A percentile compares a stretch with the other conserved stretches of the same genome.
Evolutionary conservation across 2,888 invertebrate genomes (phyloP).

Genomic region (Dimorphilus gyrociliatus): DNA sequence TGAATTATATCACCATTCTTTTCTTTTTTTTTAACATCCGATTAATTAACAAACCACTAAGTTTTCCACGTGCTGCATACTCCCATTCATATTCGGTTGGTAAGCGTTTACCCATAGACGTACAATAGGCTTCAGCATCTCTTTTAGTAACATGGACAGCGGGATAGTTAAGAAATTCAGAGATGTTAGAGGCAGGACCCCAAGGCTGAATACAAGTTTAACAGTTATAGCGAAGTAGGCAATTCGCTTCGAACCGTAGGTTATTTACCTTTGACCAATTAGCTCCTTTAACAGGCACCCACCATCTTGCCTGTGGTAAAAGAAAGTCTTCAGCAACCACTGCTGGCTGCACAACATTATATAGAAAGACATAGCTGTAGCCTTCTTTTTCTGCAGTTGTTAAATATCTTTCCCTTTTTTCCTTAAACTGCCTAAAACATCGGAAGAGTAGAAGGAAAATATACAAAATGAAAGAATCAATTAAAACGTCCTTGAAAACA

Average conservation of each 20-base stretch:
- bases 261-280: slow-evolving; percentile 25
- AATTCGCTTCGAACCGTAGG: not conserved
- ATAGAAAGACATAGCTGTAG: slow-evolving; percentile 27
- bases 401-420: slow-evolving; percentile 16
- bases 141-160: slow-evolving; percentile 30
- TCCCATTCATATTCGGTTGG: slow-evolving; percentile 37
- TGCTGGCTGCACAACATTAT: slow-evolving; percentile 12
- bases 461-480: no score
- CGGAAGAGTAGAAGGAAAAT: no score
- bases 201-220: slow-evolving; percentile 18
- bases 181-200: slow-evolving; percentile 21
- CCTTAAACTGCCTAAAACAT: slow-evolving; percentile 22
- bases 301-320: slow-evolving; percentile 14
- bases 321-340: slow-evolving; percentile 9
- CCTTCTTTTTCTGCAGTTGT: slow-evolving; percentile 25
- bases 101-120: slow-evolving; percentile 28
- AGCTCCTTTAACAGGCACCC: slow-evolving; percentile 24
- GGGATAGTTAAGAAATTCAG: slow-evolving; percentile 20
- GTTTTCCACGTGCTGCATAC: slow-evolving; percentile 25
- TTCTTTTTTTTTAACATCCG: not conserved
- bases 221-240: not conserved
- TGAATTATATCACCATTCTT: not conserved
- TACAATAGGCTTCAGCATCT: slow-evolving; percentile 31
- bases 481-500: no score
- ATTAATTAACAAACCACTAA: slow-evolving; percentile 12